Evolutionary conservation across 1,140 invertebrate genomes (phyloP).

Genomic region (Temnothorax curvispinosus): DNA sequence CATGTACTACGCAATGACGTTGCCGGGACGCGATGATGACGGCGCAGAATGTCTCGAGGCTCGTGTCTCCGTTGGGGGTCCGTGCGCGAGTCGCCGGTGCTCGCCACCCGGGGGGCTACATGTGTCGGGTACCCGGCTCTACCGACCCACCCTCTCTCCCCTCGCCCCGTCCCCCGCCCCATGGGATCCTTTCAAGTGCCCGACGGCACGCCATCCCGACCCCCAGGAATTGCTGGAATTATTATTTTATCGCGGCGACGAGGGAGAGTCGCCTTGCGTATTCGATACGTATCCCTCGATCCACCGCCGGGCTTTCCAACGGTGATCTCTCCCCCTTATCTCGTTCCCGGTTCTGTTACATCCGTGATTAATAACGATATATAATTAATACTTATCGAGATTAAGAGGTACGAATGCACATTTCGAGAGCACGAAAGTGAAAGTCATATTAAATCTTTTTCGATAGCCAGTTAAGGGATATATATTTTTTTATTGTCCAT

Average conservation of each 20-base stretch:
- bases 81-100: constrained; percentile 74
- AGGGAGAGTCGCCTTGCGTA: constrained; percentile 17
- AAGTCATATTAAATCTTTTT: not conserved
- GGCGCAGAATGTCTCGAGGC: constrained; percentile 73
- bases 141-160: constrained; percentile 44
- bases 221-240: constrained; percentile 77
- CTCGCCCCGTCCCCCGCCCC: constrained; percentile 57
- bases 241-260: constrained; percentile 73
- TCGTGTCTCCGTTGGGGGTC: constrained; percentile 82
- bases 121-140: constrained; percentile 80
- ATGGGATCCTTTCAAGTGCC: constrained; percentile 81
- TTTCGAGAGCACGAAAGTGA: not conserved
- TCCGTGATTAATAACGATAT: constrained; percentile 7
- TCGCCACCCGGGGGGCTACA: constrained; percentile 81
- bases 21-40: constrained; percentile 69
- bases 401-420: not conserved
- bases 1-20: constrained; percentile 66
- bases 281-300: constrained; percentile 16
- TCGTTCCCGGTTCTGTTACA: not conserved
- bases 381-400: constrained; percentile 3
- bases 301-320: not conserved
- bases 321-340: not conserved
- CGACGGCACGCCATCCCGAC: constrained; percentile 70
- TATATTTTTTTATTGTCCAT: not conserved
- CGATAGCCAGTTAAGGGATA: not conserved